Conservation (phyloP, 2,113 vertebrate genomes). For the Romanogobio albipinnatus region DNA sequence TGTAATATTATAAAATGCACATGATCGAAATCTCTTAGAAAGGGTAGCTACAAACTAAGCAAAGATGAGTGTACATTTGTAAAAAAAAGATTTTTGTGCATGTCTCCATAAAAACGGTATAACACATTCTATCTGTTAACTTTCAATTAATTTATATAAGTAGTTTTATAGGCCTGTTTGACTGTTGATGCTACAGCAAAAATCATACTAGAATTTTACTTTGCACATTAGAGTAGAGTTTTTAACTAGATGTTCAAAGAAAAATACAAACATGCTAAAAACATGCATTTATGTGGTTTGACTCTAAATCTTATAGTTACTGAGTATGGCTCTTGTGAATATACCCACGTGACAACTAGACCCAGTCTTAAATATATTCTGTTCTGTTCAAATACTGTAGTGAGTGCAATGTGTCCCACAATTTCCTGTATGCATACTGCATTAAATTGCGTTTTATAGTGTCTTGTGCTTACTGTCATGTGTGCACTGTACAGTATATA, state of each 20-base stretch:
- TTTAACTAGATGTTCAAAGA: not conserved
- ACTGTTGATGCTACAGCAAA: not conserved
- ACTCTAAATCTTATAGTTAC: not conserved
- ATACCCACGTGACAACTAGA: not conserved
- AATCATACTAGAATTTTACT: not conserved
- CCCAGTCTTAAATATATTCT: not conserved
- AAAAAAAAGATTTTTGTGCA: too few species aligned
- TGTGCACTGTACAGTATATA: too few species aligned
- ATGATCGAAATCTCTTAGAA: not conserved
- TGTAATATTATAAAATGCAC: not conserved
- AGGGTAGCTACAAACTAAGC: too few species aligned
- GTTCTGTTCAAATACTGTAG: not conserved
- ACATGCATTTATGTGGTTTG: not conserved
- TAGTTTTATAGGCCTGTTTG: not conserved
- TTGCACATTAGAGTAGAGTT: not conserved
- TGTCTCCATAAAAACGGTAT: too few species aligned
- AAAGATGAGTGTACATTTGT: too few species aligned
- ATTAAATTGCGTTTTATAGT: not conserved
- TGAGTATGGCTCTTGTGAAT: not conserved
- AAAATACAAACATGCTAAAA: not conserved
- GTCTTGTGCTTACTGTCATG: not conserved
- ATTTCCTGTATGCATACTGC: not conserved
- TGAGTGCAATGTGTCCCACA: not conserved
- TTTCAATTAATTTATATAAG: too few species aligned
- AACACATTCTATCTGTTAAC: too few species aligned